Evolutionary conservation across 1,140 invertebrate genomes (phyloP), one percentile per base, ranked within the genome.

Genomic region (Cheumatopsyche charites): DNA sequence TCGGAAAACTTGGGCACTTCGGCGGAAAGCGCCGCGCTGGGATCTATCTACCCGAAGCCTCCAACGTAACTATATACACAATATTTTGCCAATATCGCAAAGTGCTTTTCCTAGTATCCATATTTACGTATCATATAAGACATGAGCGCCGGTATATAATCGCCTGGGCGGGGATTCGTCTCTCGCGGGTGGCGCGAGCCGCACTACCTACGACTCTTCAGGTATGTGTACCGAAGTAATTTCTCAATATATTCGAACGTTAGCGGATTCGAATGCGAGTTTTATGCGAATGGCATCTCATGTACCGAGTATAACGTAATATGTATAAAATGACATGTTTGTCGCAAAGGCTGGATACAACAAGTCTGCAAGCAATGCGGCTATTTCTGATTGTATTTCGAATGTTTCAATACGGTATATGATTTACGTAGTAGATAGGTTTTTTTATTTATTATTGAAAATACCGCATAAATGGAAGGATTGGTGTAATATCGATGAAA

Each of bases 61-160:
- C 47, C 19, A 3, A 15, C 47, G 7, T 23, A n/a, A n/a, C 19
- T 70, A 61, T 61, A 55, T 66, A 66, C 66, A 72, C 70, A 67
- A 75, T 75, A 75, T 75, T 72, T 75, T 75, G 66, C 70, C 73
- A 75, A 75, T 75, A 75, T 72, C 70, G 73, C 67, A 75, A 72
- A 75, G 73, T 75, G 73, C 73, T 75, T 75, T 75, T 66, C 73
- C 73, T 70, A 71, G 73, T 75, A 70, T 62, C 58, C 63, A 75
- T 75, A 75, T 75, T 75, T 75, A 75, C 73, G 70, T 75, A 71
- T 71, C 69, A 71, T 70, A 74, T 71, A 74, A 70, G 71, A 66
- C 67, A 70, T 70, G 67, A 62, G 67, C 52, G 29, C 23, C 9
- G 43, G 19, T 47, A 47, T 42, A 66, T 66, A 66, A 66, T 66